Evolutionary conservation across 2,797 vertebrate species (phyloP).

Genomic region (Pipistrellus pipistrellus): DNA sequence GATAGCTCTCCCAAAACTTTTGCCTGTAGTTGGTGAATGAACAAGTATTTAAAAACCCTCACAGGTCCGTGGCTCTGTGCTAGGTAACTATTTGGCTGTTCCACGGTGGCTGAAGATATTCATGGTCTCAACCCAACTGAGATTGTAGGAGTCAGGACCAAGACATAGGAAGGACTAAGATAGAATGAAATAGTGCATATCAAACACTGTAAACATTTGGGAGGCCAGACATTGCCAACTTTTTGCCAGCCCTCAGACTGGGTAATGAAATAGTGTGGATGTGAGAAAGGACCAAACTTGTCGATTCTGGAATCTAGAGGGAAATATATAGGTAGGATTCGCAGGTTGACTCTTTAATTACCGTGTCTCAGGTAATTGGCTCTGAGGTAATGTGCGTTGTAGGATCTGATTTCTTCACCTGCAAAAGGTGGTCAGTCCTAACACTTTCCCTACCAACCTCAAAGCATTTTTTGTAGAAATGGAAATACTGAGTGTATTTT

Average conservation of each 20-base stretch:
- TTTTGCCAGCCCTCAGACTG: neutral
- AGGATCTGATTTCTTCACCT: neutral
- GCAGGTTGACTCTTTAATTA: neutral
- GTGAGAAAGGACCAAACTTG: neutral
- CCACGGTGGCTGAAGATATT: neutral
- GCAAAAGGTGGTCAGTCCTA: neutral
- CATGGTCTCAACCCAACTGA: neutral
- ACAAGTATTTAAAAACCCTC: neutral
- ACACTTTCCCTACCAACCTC: neutral
- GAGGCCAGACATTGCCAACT: neutral
- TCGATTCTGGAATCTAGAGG: neutral
- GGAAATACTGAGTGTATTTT: neutral
- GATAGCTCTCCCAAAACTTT: neutral
- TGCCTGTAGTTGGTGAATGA: neutral
- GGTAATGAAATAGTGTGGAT: neutral
- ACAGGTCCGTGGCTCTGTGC: neutral
- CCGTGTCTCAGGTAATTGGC: neutral
- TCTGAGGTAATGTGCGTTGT: neutral
- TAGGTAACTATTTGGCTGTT: neutral
- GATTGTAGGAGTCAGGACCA: neutral
- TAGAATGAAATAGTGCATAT: neutral
- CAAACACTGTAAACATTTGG: neutral
- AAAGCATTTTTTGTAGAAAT: constrained; percentile 13
- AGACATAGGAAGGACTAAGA: neutral
- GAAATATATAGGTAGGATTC: neutral